Evolutionary conservation across 2,113 vertebrate species (phyloP).

Genomic region (Dromas ardeola): DNA sequence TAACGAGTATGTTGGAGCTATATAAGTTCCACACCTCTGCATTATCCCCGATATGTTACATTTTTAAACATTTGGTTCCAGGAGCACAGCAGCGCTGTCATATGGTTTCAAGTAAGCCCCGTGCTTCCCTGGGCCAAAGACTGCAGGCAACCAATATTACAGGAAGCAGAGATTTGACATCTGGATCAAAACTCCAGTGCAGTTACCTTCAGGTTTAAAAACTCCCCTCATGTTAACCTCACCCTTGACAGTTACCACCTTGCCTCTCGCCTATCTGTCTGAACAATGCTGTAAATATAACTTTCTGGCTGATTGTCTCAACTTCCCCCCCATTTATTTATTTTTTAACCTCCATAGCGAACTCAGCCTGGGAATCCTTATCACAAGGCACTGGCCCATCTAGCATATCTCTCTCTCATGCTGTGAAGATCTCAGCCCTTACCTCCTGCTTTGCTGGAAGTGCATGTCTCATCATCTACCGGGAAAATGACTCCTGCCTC

Average conservation of each 20-base stretch:
- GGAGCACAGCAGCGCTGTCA: conserved; percentile 29
- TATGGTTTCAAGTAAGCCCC: conserved; percentile 48
- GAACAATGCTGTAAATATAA: not conserved
- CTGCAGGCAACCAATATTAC: conserved; percentile 25
- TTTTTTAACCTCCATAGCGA: not conserved
- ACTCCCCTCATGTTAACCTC: not conserved
- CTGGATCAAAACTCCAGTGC: conserved; percentile 26
- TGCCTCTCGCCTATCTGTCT: not conserved
- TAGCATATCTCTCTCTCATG: not conserved
- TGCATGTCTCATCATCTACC: not conserved
- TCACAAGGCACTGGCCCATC: not conserved
- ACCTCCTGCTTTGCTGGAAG: not conserved
- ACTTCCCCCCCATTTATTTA: not conserved
- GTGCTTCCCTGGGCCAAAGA: conserved; percentile 4
- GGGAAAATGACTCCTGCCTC: not conserved
- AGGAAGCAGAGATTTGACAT: conserved; percentile 55
- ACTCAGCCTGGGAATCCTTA: not conserved
- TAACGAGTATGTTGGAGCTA: not conserved
- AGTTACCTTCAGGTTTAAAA: not conserved
- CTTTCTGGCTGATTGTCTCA: not conserved
- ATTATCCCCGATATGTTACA: not conserved
- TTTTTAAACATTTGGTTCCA: conserved; percentile 19
- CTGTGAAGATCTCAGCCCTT: not conserved
- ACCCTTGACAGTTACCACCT: not conserved
- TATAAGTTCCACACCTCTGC: not conserved